phyloP scores from a whole-genome alignment of 2,888 invertebrate species.

The Meganola albula region DNA sequence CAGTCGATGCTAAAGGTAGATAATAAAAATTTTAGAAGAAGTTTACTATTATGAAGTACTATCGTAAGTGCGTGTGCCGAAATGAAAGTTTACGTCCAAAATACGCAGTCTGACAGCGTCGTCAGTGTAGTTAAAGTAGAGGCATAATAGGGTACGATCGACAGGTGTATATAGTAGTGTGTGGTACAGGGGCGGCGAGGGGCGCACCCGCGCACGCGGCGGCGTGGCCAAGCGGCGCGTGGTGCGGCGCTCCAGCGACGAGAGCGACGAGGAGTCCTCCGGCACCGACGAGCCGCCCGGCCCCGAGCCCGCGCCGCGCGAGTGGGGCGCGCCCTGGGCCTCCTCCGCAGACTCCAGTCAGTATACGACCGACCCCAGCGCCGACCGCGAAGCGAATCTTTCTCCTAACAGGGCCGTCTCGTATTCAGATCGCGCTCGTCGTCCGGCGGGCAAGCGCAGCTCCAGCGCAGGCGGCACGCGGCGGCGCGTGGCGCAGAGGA shows the following conservation, averaged over 20 bases:
- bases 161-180: no score
- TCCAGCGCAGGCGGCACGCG: conserved; percentile 69
- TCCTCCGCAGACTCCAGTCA: conserved; percentile 66
- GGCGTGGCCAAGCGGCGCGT: conserved; percentile 53
- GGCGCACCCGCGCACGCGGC: conserved; percentile 43
- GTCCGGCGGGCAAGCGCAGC: conserved; percentile 62
- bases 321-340: conserved; percentile 76
- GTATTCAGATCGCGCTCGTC: conserved; percentile 58
- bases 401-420: no score
- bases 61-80: no score
- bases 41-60: no score
- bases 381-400: no score
- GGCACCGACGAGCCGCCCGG: conserved; percentile 69
- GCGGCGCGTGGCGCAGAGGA: conserved; percentile 52
- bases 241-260: conserved; percentile 66
- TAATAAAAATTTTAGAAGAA: no score
- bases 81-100: no score
- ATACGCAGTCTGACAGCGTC: no score
- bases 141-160: no score
- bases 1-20: no score
- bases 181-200: conserved; percentile 48
- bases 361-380: conserved; percentile 28
- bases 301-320: conserved; percentile 68
- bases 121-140: no score
- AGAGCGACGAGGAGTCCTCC: conserved; percentile 69